phyloP scores from a whole-genome alignment of 1,140 invertebrate genomes.

The Macrobrachium nipponense region DNA sequence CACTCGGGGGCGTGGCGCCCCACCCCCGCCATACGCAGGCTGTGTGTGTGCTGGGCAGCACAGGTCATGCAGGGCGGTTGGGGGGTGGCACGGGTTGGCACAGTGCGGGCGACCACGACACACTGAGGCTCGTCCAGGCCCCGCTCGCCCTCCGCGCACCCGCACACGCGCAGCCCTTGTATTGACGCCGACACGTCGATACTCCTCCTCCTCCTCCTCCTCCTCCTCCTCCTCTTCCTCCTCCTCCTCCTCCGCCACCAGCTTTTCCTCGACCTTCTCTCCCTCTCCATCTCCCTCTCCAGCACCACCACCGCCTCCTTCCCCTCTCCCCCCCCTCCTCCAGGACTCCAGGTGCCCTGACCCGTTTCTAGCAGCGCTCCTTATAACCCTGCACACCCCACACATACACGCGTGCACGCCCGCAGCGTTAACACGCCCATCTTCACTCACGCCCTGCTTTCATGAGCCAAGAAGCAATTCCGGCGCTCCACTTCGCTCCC shows the following conservation, averaged over 20 bases:
- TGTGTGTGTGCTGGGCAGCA: constrained; percentile 49
- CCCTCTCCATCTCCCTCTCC: background rate
- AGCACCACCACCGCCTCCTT: background rate
- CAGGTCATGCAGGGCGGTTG: constrained; percentile 49
- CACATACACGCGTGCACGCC: constrained; percentile 42
- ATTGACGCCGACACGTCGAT: constrained; percentile 40
- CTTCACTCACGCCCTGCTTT: constrained; percentile 10
- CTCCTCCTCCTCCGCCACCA: constrained; percentile 2
- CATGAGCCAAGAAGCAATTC: no score
- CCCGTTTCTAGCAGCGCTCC: no score
- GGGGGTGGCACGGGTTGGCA: constrained; percentile 36
- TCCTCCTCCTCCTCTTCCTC: background rate
- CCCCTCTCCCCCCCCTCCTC: no score
- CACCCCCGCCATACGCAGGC: constrained; percentile 53
- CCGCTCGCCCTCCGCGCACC: constrained; percentile 34
- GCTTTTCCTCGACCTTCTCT: background rate
- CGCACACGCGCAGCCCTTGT: constrained; percentile 47
- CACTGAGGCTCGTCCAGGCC: constrained; percentile 25
- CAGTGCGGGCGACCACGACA: constrained; percentile 39
- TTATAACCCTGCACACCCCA: no score
- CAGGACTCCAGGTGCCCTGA: no score
- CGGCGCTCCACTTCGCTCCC: no score
- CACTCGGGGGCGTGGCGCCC: constrained; percentile 50
- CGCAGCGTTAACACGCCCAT: constrained; percentile 23
- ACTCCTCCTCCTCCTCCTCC: background rate